These are phyloP conservation scores for Agrotis ipsilon DNA, from an alignment of 2,888 invertebrate species.

Conservation along the genomic window DNA sequence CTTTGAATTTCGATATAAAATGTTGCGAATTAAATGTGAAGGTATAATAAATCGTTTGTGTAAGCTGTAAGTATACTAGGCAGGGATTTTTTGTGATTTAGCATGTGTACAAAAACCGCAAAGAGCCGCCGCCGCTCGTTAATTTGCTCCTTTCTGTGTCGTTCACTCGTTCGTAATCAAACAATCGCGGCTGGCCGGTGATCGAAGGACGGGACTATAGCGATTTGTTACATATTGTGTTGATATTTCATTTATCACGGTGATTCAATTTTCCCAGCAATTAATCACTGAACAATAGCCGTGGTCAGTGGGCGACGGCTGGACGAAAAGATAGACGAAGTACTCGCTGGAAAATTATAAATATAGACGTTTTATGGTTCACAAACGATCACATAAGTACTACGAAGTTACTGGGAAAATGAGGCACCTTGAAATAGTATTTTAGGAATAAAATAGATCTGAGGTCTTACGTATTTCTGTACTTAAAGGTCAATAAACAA, in stretches of 20 bases:
- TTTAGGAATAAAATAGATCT: background rate
- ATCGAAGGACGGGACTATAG: conserved; percentile 71
- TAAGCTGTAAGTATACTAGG: conserved; percentile 24
- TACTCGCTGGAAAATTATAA: conserved; percentile 36
- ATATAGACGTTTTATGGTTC: conserved; percentile 20
- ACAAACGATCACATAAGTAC: conserved; percentile 3
- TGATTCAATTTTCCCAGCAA: conserved; percentile 81
- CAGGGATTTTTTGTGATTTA: conserved; percentile 49
- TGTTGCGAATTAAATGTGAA: conserved; percentile 1
- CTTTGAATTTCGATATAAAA: background rate
- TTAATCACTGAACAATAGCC: conserved; percentile 80
- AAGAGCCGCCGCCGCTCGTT: conserved; percentile 56
- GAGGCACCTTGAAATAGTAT: background rate
- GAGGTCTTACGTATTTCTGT: conserved; percentile 19
- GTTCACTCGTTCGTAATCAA: conserved; percentile 66
- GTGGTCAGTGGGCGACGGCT: conserved; percentile 65
- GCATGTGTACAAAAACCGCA: conserved; percentile 52
- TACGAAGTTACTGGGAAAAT: conserved; percentile 14
- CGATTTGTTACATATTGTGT: conserved; percentile 81
- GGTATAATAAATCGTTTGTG: conserved; percentile 24
- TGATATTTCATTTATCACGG: conserved; percentile 82
- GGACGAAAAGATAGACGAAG: conserved; percentile 42
- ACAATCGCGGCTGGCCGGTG: conserved; percentile 65
- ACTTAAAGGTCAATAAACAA: background rate
- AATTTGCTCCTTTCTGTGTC: conserved; percentile 60